These are phyloP conservation scores for Heliconius eleuchia DNA, from an alignment of 1,140 invertebrate species.

Conservation along the genomic window DNA sequence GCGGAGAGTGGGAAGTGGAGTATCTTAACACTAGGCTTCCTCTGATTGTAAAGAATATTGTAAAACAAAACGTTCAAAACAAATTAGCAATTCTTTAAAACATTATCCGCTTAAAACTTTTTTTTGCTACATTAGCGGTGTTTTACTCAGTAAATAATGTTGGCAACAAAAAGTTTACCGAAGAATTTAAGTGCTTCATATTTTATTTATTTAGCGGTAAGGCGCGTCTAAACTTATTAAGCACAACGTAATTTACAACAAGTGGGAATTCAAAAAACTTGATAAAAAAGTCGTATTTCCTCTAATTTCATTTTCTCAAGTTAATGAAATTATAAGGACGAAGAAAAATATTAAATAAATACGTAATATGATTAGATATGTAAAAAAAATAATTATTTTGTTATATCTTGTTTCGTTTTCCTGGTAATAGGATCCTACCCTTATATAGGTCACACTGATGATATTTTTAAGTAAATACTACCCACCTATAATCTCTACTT, in stretches of 20 bases:
- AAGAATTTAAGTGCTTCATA: conserved; percentile 12
- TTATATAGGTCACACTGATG: neutral
- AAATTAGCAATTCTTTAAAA: neutral
- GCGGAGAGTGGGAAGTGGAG: no score
- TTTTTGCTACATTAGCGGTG: neutral
- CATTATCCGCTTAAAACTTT: neutral
- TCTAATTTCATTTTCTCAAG: neutral
- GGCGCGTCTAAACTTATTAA: neutral
- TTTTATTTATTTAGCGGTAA: conserved; percentile 11
- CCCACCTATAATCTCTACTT: neutral
- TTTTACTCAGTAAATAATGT: neutral
- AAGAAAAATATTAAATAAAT: neutral
- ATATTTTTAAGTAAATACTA: neutral
- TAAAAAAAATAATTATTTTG: neutral
- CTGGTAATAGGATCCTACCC: neutral
- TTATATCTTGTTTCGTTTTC: neutral
- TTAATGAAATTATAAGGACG: neutral
- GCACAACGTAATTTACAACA: neutral
- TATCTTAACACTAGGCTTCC: no score
- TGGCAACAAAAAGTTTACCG: neutral
- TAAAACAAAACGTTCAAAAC: neutral
- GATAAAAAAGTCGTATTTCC: neutral
- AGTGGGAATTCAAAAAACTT: neutral
- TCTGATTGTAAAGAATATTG: no score
- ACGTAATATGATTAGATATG: neutral